Base-by-base conservation (phyloP, 2,888 invertebrate genomes). In the Diplolepis rosae region DNA sequence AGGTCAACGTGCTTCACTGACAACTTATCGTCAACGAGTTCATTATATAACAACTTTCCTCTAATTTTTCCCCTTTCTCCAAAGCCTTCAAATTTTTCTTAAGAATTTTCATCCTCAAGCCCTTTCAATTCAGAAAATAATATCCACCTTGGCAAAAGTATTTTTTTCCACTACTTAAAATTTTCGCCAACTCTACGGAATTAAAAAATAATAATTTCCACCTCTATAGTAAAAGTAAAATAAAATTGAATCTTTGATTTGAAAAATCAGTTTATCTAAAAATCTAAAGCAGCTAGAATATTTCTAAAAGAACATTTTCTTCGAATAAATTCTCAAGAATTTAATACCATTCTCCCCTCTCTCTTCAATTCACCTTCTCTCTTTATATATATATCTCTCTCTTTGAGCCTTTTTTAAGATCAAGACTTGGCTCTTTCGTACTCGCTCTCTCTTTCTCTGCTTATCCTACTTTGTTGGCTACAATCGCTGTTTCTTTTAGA, bases 401-500 rank as follows among this genome's bases (percentile, higher is more conserved):
- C 28, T 52, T 39, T 22, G 35, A 61, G 61, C 35, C 61, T 61
- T 61, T n/a, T 39, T 61, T 61, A 61, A 61, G 61, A 39, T 61
- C 61, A 61, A 39, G 61, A 61, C 61, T 61, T 24, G 61, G 27
- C 61, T 61, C 61, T 61, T 67, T 52, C 48, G 42, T 45, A 51
- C 65, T 68, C 68, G 28, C 68, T 48, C 30, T 54, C 48, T 32
- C 28, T 69, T 39, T 50, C 67, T 67, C 52, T 51, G 18, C 39
- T 30, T 35, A 51, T 51, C 61, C 42, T 24, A 50, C 39, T 51
- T 50, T 56, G 45, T 50, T 67, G 24, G 61, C 22, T n/a, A 35
- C 22, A 61, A 61, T 66, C 56, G 48, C 67, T 30, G 48, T 51
- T 54, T 69, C 69, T 72, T 66, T 72, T 65, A 66, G 45, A 66